phyloP scores from a whole-genome alignment of 2,797 vertebrate species.

The Muraenolepis orangiensis region DNA sequence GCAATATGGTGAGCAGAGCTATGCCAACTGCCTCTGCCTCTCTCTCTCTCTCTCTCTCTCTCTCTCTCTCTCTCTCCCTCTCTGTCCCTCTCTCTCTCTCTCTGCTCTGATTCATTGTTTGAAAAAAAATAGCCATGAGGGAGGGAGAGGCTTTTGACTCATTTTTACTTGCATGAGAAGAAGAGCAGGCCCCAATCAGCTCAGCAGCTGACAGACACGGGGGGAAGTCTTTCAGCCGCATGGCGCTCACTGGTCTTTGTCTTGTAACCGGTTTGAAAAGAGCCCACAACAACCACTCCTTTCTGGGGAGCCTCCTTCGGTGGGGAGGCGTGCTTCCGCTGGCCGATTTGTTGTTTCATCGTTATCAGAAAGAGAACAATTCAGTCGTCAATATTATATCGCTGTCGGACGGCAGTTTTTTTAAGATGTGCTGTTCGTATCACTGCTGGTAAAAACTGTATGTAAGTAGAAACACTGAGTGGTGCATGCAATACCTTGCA shows the following conservation, averaged over 20 bases:
- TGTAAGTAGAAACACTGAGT: background rate
- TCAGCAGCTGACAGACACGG: constrained; percentile 19
- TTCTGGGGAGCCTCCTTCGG: background rate
- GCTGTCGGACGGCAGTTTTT: background rate
- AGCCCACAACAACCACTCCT: background rate
- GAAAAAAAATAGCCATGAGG: constrained; percentile 29
- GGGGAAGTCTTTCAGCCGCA: constrained; percentile 34
- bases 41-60: background rate
- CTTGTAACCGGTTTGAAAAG: background rate
- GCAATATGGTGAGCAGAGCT: constrained; percentile 47
- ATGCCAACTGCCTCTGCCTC: constrained; percentile 25
- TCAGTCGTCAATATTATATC: background rate
- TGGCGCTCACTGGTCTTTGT: constrained; percentile 15
- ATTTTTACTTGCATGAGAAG: constrained; percentile 48
- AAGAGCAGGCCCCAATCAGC: constrained; percentile 33
- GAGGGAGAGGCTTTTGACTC: constrained; percentile 44
- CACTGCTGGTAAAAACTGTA: background rate
- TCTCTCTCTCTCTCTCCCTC: background rate
- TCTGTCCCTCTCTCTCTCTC: constrained; percentile 12
- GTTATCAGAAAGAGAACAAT: background rate
- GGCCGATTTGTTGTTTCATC: background rate
- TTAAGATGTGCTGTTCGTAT: background rate
- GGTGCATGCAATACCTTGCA: background rate
- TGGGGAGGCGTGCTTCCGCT: background rate
- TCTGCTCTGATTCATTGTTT: constrained; percentile 49